Conservation (phyloP, 2,113 vertebrate genomes). For the Phoxinus phoxinus region DNA sequence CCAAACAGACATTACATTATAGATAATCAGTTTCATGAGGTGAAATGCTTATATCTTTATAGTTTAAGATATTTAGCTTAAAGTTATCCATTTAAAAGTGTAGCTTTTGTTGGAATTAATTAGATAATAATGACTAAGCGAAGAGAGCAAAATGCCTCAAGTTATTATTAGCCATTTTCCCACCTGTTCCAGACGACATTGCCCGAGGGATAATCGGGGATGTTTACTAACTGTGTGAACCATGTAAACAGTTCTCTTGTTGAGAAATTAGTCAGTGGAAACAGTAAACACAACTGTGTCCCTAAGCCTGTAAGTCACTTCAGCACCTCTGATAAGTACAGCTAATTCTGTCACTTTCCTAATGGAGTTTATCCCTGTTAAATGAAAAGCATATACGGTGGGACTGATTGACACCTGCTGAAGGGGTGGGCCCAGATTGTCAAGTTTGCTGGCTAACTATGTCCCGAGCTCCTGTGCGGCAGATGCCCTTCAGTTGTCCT, state of each 20-base stretch:
- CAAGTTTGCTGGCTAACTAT: neutral
- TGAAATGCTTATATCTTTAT: neutral
- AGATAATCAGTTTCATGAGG: neutral
- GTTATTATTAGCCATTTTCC: slow-evolving; percentile 37
- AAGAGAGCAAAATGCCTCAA: neutral
- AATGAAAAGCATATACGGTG: neutral
- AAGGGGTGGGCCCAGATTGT: neutral
- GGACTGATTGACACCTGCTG: slow-evolving; percentile 51
- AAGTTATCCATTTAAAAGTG: neutral
- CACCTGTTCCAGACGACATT: slow-evolving; percentile 57
- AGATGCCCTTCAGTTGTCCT: slow-evolving; percentile 62
- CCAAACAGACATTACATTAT: neutral
- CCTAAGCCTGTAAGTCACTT: slow-evolving; percentile 64
- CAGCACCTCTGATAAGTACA: slow-evolving; percentile 64
- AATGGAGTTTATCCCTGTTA: slow-evolving; percentile 38
- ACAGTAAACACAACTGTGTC: slow-evolving; percentile 63
- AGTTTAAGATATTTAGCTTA: neutral
- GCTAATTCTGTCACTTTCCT: slow-evolving; percentile 52
- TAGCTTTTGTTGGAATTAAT: neutral
- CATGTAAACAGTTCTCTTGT: slow-evolving; percentile 63
- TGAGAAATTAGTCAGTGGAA: slow-evolving; percentile 66
- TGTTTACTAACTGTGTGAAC: slow-evolving; percentile 62
- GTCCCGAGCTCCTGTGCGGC: neutral
- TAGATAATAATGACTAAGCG: slow-evolving; percentile 6
- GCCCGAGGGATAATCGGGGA: slow-evolving; percentile 55